A percentile compares a stretch with the other conserved stretches of the same genome.
These are phyloP conservation scores for Carposina sasakii DNA, from an alignment of 1,140 invertebrate species.

Conservation along the genomic window DNA sequence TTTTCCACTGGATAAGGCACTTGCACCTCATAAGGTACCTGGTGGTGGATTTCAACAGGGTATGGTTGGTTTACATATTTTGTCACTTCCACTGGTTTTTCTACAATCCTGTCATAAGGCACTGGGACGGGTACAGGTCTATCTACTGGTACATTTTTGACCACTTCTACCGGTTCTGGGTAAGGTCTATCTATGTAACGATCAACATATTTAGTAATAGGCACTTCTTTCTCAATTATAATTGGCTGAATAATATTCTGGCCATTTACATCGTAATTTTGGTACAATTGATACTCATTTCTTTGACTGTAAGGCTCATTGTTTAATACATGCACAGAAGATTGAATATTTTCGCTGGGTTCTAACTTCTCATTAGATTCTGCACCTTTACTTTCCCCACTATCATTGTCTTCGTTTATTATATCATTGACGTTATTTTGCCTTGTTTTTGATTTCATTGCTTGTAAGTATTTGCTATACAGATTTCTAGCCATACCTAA, in stretches of 20 bases:
- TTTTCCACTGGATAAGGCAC: slow-evolving; percentile 72
- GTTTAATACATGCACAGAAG: slow-evolving; percentile 36
- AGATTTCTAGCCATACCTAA: slow-evolving; percentile 36
- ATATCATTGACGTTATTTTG: slow-evolving; percentile 47
- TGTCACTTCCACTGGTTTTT: slow-evolving; percentile 69
- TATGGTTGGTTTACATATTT: slow-evolving; percentile 66
- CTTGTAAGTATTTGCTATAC: slow-evolving; percentile 48
- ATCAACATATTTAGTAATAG: slow-evolving; percentile 70
- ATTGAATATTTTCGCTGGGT: slow-evolving; percentile 41
- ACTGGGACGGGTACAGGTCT: slow-evolving; percentile 69
- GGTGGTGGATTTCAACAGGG: slow-evolving; percentile 63
- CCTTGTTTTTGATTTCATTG: slow-evolving; percentile 40
- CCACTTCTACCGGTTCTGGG: slow-evolving; percentile 70
- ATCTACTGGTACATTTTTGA: slow-evolving; percentile 65
- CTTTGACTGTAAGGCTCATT: slow-evolving; percentile 27
- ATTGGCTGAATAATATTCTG: slow-evolving; percentile 57
- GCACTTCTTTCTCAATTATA: slow-evolving; percentile 71
- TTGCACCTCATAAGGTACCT: slow-evolving; percentile 68
- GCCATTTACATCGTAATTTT: slow-evolving; percentile 27
- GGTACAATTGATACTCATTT: slow-evolving; percentile 30
- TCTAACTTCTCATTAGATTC: slow-evolving; percentile 41
- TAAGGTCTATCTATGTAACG: slow-evolving; percentile 71
- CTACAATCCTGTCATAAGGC: slow-evolving; percentile 66
- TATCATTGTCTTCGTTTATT: slow-evolving; percentile 34
- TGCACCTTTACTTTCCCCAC: slow-evolving; percentile 24